A percentile compares a stretch with the other conserved stretches of the same genome.
These are phyloP conservation scores for Drosophila lacteicornis DNA, from an alignment of 1,140 invertebrate genomes.

Conservation along the genomic window DNA sequence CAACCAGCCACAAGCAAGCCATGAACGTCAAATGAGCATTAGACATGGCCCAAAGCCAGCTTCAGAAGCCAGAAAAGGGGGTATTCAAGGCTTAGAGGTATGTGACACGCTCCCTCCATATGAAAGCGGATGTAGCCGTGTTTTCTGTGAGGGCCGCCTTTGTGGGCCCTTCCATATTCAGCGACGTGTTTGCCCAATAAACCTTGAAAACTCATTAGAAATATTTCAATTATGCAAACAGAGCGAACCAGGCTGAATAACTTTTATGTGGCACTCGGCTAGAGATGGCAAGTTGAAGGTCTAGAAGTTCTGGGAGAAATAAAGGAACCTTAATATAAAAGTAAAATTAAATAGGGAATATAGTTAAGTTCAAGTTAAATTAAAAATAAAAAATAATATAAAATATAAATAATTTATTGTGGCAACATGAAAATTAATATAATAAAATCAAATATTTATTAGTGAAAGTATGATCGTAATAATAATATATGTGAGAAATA, in stretches of 20 bases:
- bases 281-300: slow-evolving; percentile 4
- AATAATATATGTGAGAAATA: no score
- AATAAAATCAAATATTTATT: no score
- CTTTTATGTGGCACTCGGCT: neutral
- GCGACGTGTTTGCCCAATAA: slow-evolving; percentile 69
- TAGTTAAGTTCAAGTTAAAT: no score
- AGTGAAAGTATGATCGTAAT: no score
- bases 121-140: slow-evolving; percentile 15
- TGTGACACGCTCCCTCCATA: slow-evolving; percentile 21
- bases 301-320: neutral
- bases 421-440: neutral
- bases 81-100: slow-evolving; percentile 11
- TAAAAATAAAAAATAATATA: no score
- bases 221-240: slow-evolving; percentile 77
- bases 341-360: neutral
- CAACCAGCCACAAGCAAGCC: slow-evolving; percentile 32
- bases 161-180: slow-evolving; percentile 3
- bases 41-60: slow-evolving; percentile 33
- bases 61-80: slow-evolving; percentile 1
- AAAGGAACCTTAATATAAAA: neutral
- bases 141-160: slow-evolving; percentile 7
- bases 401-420: neutral
- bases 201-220: slow-evolving; percentile 76
- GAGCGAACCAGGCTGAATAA: slow-evolving; percentile 12
- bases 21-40: slow-evolving; percentile 52